A percentile compares a stretch with the other conserved stretches of the same genome.
Conservation (phyloP, 2,797 vertebrate species). For the Chiroxiphia lanceolata region DNA sequence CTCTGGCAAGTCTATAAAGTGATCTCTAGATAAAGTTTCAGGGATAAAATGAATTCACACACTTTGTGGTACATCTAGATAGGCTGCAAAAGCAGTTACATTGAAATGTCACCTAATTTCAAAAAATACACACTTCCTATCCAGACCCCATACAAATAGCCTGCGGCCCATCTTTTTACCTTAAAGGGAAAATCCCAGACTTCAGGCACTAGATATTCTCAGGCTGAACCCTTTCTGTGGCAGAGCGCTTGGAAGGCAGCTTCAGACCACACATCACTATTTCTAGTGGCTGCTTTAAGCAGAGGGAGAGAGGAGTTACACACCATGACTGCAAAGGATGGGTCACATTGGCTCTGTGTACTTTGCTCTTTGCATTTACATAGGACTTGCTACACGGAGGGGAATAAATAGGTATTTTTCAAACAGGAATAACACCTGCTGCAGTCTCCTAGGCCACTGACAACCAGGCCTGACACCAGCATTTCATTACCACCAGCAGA, state of each 20-base stretch:
- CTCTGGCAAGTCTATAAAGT: not conserved
- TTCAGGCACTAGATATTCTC: not conserved
- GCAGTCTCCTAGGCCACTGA: not conserved
- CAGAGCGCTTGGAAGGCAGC: not conserved
- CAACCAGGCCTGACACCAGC: not conserved
- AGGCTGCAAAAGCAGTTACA: not conserved
- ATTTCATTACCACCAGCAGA: conserved; percentile 34
- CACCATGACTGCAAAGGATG: not conserved
- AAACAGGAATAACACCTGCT: conserved; percentile 12
- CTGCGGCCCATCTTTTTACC: not conserved
- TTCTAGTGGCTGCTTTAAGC: not conserved
- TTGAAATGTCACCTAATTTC: not conserved
- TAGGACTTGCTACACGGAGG: not conserved
- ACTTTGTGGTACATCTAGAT: not conserved
- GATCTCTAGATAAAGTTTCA: not conserved
- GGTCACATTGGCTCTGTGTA: not conserved
- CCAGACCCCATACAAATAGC: not conserved
- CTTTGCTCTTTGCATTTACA: not conserved
- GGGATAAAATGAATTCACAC: not conserved
- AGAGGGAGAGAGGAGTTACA: not conserved
- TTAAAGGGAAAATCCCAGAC: not conserved
- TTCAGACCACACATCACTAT: not conserved
- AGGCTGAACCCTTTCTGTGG: not conserved
- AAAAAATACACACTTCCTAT: not conserved
- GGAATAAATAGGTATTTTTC: conserved; percentile 21